Evolutionary conservation across 2,888 invertebrate species (phyloP).

Genomic region (Drosophila affinis): DNA sequence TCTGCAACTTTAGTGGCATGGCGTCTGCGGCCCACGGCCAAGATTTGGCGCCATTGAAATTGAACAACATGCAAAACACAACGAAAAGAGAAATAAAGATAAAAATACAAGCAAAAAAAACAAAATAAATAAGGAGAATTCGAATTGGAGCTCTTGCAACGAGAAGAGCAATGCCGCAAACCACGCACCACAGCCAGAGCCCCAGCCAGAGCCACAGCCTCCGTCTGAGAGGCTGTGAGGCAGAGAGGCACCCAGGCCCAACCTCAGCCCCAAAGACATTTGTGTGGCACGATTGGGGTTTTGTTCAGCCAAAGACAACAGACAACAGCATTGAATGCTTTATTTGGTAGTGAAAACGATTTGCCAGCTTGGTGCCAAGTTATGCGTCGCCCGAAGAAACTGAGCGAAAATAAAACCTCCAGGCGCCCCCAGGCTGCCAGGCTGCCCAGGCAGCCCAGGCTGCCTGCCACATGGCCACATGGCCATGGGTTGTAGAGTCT

Average conservation of each 20-base stretch:
- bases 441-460: no score
- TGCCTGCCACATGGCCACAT: conserved; percentile 4
- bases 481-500: background rate
- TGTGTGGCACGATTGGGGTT: conserved; percentile 42
- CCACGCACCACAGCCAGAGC: conserved; percentile 37
- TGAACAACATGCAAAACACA: conserved; percentile 66
- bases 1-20: conserved; percentile 39
- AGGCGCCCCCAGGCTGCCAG: conserved; percentile 29
- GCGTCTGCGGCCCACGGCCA: conserved; percentile 64
- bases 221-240: conserved; percentile 35
- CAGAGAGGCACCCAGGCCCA: conserved; percentile 20
- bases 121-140: conserved; percentile 25
- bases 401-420: conserved; percentile 1
- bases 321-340: conserved; percentile 47
- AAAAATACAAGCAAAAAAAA: conserved; percentile 28
- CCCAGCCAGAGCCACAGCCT: conserved; percentile 44
- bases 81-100: conserved; percentile 6
- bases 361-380: conserved; percentile 76
- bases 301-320: conserved; percentile 26
- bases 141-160: conserved; percentile 54
- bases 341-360: conserved; percentile 76
- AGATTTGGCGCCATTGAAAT: conserved; percentile 75
- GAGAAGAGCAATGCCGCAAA: conserved; percentile 16
- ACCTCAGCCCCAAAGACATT: conserved; percentile 38
- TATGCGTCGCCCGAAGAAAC: conserved; percentile 65